Base-by-base conservation (phyloP, 2,888 invertebrate genomes). In the Ormyrus rosae region DNA sequence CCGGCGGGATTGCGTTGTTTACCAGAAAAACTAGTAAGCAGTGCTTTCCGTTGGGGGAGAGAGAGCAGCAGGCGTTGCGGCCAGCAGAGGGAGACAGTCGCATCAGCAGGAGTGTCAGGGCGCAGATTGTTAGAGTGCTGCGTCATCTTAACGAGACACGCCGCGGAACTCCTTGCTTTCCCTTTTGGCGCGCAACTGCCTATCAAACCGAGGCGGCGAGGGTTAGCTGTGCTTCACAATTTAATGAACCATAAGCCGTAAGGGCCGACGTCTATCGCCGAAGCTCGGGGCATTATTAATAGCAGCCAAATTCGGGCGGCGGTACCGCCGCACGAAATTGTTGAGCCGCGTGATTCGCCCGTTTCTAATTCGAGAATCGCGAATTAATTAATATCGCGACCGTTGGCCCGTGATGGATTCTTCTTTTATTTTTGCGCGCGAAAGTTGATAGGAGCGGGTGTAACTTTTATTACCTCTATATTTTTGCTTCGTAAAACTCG, bases 61-160 rank as follows among this genome's bases (percentile, higher is more conserved):
- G 19, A 19, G 19, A 19, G 58, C 19, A 50, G 48, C 45, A 50
- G 6, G 64, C 55, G 11, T 34, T 13, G 13, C 6, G 2, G 46
- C 7, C 5, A 10, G 50, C 13, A 19, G 50, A 58, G 58, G 11
- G 13, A 34, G 34, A 50, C 48, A n/a, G 63, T 9, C 60, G 67
- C 82, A 80, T 81, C 83, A 84, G 84, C 84, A 85, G 19, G 19
- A 19, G 84, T 85, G 84, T 85, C 84, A 83, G 82, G 83, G 82
- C 80, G 80, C 81, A 81, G 74, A 68, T 82, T 72, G 83, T 82
- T 83, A 86, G 86, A 86, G 85, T 86, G 88, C 88, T 87, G 87
- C 87, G 88, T 88, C 88, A 87, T 86, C 88, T 87, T 88, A 88
- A 88, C 88, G 85, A 88, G 85, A 84, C 82, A 82, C 56, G 68